phyloP scores from a whole-genome alignment of 2,888 invertebrate genomes.

The Zygogramma bicolorata region DNA sequence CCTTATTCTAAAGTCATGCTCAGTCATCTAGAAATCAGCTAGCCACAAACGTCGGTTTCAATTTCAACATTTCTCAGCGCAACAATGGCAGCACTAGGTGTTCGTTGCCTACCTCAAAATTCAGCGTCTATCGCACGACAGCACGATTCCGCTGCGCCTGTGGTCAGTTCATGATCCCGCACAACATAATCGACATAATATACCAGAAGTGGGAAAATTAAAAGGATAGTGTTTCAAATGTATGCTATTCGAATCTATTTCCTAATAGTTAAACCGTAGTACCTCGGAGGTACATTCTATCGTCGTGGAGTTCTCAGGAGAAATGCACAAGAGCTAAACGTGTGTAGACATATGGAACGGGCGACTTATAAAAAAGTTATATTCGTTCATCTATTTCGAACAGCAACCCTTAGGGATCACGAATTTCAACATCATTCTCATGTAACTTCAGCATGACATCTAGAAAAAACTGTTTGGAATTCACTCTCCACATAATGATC shows the following conservation, averaged over 20 bases:
- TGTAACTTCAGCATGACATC: no score
- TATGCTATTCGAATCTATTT: constrained; percentile 1
- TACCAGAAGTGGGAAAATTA: constrained; percentile 5
- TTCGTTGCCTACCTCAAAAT: not conserved
- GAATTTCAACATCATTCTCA: no score
- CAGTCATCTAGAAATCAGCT: not conserved
- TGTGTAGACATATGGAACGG: not conserved
- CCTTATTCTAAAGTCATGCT: no score
- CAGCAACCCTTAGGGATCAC: no score
- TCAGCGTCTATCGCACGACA: not conserved
- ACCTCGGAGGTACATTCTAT: not conserved
- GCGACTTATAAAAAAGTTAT: no score
- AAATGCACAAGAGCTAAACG: not conserved
- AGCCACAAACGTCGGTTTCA: not conserved
- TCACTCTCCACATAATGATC: no score
- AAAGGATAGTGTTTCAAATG: not conserved
- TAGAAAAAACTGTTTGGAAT: no score
- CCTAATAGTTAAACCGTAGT: not conserved
- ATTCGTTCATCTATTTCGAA: no score
- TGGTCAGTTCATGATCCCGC: not conserved
- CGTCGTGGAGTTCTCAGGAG: not conserved
- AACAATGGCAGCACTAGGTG: not conserved
- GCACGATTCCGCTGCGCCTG: not conserved
- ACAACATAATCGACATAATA: not conserved
- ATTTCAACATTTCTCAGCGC: not conserved